phyloP scores from a whole-genome alignment of 2,888 invertebrate genomes.

The Emmelina monodactyla region DNA sequence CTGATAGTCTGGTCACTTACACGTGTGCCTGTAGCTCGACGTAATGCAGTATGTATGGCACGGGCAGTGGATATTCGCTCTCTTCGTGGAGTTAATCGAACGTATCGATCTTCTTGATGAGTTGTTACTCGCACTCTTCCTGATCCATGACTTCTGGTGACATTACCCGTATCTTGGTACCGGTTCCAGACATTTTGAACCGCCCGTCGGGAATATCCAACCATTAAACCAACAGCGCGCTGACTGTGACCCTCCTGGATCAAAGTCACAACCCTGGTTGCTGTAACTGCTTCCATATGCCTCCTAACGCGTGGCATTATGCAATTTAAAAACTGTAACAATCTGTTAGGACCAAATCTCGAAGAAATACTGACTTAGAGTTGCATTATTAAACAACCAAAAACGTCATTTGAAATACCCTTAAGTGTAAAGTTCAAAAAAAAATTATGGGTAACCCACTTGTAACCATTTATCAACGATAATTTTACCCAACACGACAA shows the following conservation, averaged over 20 bases:
- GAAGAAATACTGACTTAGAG: not conserved
- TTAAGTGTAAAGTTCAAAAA: no score
- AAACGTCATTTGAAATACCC: no score
- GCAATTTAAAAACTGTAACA: not conserved
- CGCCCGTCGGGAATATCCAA: constrained; percentile 7
- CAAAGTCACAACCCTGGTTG: constrained; percentile 6
- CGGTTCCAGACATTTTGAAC: no score
- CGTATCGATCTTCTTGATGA: constrained; percentile 12
- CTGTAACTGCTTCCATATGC: not conserved
- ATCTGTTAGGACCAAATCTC: not conserved
- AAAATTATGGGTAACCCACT: no score
- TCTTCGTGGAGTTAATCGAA: constrained; percentile 11
- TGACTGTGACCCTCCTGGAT: constrained; percentile 4
- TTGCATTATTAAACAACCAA: not conserved
- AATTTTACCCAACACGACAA: no score
- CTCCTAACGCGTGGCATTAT: constrained; percentile 1
- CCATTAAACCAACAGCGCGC: constrained; percentile 2
- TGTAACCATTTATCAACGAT: no score
- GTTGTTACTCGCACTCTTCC: constrained; percentile 11
- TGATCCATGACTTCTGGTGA: constrained; percentile 7
- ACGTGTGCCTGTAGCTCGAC: constrained; percentile 1
- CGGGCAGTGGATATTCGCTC: constrained; percentile 9
- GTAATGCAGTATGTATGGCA: constrained; percentile 3
- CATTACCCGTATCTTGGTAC: constrained; percentile 10
- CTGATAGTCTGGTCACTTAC: constrained; percentile 1